Evolutionary conservation across 2,797 vertebrate species (phyloP).

Genomic region (Petrocephalus schoutedeni): DNA sequence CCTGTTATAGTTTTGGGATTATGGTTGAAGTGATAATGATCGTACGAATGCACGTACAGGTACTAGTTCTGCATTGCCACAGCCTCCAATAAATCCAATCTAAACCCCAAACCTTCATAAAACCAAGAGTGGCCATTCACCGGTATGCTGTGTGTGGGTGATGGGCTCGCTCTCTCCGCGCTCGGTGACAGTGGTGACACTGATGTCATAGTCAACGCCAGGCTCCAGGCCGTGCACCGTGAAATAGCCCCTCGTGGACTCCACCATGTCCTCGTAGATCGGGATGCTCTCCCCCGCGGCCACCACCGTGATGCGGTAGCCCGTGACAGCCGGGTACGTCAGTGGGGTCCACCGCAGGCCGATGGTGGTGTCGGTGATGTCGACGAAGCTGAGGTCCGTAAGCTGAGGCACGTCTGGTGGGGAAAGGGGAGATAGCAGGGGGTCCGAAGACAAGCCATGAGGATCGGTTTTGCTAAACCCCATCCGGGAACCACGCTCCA

Average conservation of each 20-base stretch:
- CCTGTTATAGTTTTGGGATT: not conserved
- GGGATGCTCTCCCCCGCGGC: conserved; percentile 89
- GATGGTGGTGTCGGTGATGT: conserved; percentile 90
- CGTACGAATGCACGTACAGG: not conserved
- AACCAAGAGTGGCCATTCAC: conserved; percentile 67
- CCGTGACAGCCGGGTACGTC: conserved; percentile 85
- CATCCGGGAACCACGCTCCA: not conserved
- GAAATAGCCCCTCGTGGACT: conserved; percentile 79
- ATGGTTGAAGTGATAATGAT: not conserved
- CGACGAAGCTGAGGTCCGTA: conserved; percentile 87
- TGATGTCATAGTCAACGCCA: conserved; percentile 95
- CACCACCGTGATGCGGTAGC: conserved; percentile 92
- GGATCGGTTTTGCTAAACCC: not conserved
- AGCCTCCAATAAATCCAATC: not conserved
- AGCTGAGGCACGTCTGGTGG: conserved; percentile 85
- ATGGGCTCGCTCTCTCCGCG: conserved; percentile 88
- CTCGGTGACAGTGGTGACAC: conserved; percentile 87
- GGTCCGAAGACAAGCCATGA: not conserved
- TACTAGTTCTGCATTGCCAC: not conserved
- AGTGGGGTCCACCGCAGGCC: conserved; percentile 90
- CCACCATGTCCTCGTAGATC: conserved; percentile 89
- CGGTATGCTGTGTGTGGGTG: conserved; percentile 88
- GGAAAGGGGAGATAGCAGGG: conserved; percentile 38
- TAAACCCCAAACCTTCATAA: not conserved
- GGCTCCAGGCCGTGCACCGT: conserved; percentile 91